Evolutionary conservation across 2,113 vertebrate species (phyloP).

Genomic region (Corynorhinus townsendii): DNA sequence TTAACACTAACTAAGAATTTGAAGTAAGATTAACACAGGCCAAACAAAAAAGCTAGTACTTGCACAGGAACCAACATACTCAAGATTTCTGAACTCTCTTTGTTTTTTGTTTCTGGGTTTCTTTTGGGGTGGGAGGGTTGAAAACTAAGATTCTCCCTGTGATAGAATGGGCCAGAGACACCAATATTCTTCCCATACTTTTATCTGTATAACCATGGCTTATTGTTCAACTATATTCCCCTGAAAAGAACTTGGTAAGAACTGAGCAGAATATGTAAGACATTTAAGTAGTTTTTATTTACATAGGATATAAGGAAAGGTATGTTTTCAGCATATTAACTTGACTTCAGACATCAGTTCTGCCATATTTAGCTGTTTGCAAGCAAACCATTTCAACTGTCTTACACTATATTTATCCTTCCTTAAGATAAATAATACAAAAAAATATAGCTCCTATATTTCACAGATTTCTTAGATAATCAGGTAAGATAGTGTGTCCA

Average conservation of each 20-base stretch:
- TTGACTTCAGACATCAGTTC: background rate
- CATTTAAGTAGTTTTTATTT: background rate
- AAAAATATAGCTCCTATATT: background rate
- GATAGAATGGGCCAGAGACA: accelerated
- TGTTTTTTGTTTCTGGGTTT: background rate
- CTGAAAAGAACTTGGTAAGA: background rate
- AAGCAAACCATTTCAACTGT: background rate
- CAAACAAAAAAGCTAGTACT: background rate
- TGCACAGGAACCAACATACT: background rate
- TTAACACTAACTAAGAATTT: background rate
- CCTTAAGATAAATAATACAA: background rate
- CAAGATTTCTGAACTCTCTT: background rate
- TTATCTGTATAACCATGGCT: background rate
- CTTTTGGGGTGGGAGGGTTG: background rate
- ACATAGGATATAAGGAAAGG: background rate
- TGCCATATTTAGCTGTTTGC: background rate
- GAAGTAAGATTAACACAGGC: background rate
- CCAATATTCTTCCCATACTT: background rate
- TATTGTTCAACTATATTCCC: background rate
- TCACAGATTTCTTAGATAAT: background rate
- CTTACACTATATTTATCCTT: background rate
- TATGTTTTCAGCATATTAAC: background rate
- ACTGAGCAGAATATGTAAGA: background rate
- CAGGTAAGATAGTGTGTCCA: background rate
- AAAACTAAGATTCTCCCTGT: background rate